A percentile compares a stretch with the other conserved stretches of the same genome.
Evolutionary conservation across 2,797 vertebrate species (phyloP).

Genomic region (Manis crassicaudata): DNA sequence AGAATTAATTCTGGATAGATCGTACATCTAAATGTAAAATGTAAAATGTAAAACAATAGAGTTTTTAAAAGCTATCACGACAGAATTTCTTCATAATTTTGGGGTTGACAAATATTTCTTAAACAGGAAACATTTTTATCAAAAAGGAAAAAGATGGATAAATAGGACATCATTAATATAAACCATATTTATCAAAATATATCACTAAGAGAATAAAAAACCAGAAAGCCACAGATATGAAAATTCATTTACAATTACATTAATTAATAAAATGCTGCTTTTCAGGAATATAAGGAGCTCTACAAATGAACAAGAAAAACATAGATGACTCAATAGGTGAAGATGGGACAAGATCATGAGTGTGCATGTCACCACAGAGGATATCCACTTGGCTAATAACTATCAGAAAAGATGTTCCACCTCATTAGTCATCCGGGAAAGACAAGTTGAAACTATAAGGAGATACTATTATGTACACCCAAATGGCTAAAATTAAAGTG

Average conservation of each 20-base stretch:
- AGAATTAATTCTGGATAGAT: neutral
- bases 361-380: neutral
- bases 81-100: neutral
- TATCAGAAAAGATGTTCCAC: neutral
- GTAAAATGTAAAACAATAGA: neutral
- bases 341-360: neutral
- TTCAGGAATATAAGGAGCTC: neutral
- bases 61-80: neutral
- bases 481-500: neutral
- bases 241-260: neutral
- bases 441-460: neutral
- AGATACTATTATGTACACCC: neutral
- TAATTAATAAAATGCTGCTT: neutral
- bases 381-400: neutral
- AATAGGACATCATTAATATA: conserved; percentile 11
- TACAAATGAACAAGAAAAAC: neutral
- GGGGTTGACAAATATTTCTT: neutral
- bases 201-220: neutral
- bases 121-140: neutral
- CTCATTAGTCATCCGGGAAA: neutral
- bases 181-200: neutral
- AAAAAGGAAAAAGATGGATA: neutral
- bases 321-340: neutral
- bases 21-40: conserved; percentile 5
- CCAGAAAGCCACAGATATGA: neutral